A percentile compares a stretch with the other conserved stretches of the same genome.
Evolutionary conservation across 1,140 invertebrate species (phyloP).

Genomic region (Oedothorax gibbosus): DNA sequence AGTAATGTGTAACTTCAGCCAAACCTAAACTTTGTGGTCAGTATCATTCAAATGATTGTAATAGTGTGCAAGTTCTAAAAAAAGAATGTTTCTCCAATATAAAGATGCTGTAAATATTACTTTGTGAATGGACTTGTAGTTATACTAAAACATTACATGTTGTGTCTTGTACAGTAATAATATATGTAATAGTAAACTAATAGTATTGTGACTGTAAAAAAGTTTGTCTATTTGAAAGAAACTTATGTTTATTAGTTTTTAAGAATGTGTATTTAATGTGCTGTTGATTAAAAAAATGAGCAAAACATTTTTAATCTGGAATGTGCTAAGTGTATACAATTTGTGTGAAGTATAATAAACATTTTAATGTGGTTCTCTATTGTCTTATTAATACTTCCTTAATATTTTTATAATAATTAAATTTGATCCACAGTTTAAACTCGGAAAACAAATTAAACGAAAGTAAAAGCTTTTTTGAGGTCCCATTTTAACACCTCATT

Average conservation of each 20-base stretch:
- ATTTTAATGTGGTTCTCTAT: conserved; percentile 45
- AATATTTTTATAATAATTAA: neutral
- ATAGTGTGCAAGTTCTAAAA: neutral
- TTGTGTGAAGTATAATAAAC: conserved; percentile 48
- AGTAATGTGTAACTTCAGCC: neutral
- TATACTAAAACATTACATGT: conserved; percentile 17
- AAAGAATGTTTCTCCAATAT: neutral
- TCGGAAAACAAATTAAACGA: neutral
- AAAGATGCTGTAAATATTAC: conserved; percentile 50
- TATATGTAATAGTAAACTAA: conserved; percentile 12
- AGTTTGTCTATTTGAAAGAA: neutral
- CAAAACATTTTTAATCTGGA: conserved; percentile 58
- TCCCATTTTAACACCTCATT: too few species aligned
- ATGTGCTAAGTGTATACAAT: conserved; percentile 40
- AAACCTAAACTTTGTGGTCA: conserved; percentile 33
- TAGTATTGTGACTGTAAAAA: conserved; percentile 12
- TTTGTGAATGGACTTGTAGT: conserved; percentile 24
- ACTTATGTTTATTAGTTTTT: conserved; percentile 45
- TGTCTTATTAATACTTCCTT: conserved; percentile 2
- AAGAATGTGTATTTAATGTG: conserved; percentile 49
- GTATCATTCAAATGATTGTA: conserved; percentile 43
- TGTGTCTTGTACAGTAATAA: conserved; percentile 47
- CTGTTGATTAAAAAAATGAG: conserved; percentile 32
- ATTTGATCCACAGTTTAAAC: neutral
- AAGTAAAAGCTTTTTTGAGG: neutral